A percentile compares a stretch with the other conserved stretches of the same genome.
Evolutionary conservation across 2,113 vertebrate genomes (phyloP).

Genomic region (Boulengeromyrus knoepffleri): DNA sequence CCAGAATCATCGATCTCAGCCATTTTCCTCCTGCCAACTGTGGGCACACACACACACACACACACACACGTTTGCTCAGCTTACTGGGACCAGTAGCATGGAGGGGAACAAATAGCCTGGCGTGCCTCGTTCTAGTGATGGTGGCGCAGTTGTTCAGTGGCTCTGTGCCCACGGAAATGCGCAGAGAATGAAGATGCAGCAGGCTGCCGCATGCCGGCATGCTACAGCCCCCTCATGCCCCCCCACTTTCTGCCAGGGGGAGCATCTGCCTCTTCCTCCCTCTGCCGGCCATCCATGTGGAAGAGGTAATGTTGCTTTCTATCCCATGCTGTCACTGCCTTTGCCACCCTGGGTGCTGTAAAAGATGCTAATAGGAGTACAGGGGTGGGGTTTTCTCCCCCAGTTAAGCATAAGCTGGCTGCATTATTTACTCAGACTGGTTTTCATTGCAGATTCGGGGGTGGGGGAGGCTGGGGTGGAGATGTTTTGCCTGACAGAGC

Average conservation of each 20-base stretch:
- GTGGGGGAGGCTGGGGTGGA: neutral
- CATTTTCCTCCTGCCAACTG: neutral
- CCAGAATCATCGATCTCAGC: neutral
- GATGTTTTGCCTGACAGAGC: neutral
- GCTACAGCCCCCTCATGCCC: slow-evolving; percentile 23
- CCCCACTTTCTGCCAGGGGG: slow-evolving; percentile 22
- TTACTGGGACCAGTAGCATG: neutral
- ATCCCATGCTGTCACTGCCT: slow-evolving; percentile 17
- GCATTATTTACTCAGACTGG: neutral
- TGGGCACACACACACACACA: neutral
- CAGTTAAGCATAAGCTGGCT: neutral
- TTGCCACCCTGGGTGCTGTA: neutral
- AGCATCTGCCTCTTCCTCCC: slow-evolving; percentile 17
- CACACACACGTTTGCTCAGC: neutral
- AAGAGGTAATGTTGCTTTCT: slow-evolving; percentile 27
- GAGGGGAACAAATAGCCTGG: neutral
- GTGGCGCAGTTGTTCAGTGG: neutral
- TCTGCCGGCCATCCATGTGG: slow-evolving; percentile 20
- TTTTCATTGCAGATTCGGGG: neutral
- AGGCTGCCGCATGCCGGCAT: neutral
- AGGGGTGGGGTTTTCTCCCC: neutral
- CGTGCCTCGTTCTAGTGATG: neutral
- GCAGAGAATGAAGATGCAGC: neutral
- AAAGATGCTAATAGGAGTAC: neutral
- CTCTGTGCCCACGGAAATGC: neutral